Evolutionary conservation across 2,113 vertebrate genomes (phyloP), one percentile per base, ranked within the genome.

Genomic region (Actenoides hombroni): DNA sequence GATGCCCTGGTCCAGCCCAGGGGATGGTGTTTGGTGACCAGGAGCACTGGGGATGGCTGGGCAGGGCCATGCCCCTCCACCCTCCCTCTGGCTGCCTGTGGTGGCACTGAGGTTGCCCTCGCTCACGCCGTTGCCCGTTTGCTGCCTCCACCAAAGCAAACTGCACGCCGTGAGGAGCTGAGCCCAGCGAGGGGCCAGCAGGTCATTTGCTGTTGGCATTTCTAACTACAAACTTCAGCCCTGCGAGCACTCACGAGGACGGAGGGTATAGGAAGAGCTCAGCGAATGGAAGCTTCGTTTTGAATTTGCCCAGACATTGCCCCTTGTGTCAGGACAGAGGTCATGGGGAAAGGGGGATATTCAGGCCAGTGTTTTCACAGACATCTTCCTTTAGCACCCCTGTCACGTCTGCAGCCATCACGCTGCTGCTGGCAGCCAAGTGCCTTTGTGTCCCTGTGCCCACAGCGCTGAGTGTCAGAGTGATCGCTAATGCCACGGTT

Each of bases 181-280:
- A 65, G 78, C 4, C 29, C 60, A 48, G 56, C 0, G 0, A 31
- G 44, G 53, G 17, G 48, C 68, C 0, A 0, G 25, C 35, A 24
- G 48, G 33, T 35, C 11, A 0, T 35, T 39, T 44, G 31, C 76
- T 70, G 51, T 25, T 78, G 78, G 31, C 60, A 71, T 59, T 85
- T 65, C 40, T 57, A 24, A 48, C 49, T 29, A 16, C 40, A 65
- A 60, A 46, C 5, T 18, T 11, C 2, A 77, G 64, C 54, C 70
- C 88, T 84, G 4, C 0, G 0, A 54, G 67, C 8, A 0, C 37
- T 63, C 73, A 5, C 0, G 3, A 42, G 74, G 57, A 35, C 0
- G 6, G 46, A 44, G 67, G 48, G 42, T 1, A 1, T 16, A 53
- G 33, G 74, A 70, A 51, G 76, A 83, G 10, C 49, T 40, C 3